phyloP scores from a whole-genome alignment of 2,113 vertebrate genomes.

The Platanista minor region DNA sequence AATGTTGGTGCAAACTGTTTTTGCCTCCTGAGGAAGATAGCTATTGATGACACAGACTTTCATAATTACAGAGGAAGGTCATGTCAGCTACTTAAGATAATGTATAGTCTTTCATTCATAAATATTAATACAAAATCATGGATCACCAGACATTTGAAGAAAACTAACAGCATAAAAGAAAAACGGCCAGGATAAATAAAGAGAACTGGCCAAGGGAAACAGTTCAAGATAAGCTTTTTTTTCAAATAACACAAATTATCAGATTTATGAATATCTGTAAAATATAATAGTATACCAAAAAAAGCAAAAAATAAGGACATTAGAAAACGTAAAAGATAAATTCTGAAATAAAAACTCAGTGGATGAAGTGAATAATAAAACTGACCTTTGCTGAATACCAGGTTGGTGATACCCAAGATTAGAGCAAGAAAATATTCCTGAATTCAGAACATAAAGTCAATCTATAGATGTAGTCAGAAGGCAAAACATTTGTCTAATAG shows the following conservation, averaged over 20 bases:
- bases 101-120: not conserved
- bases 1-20: not conserved
- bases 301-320: not conserved
- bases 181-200: not conserved
- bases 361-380: not conserved
- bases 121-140: not conserved
- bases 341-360: constrained; percentile 15
- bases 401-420: not conserved
- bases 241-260: not conserved
- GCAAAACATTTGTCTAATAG: not conserved
- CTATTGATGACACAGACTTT: not conserved
- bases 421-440: not conserved
- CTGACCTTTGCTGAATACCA: not conserved
- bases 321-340: not conserved
- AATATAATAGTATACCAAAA: not conserved
- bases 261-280: not conserved
- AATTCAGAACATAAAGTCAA: not conserved
- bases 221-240: not conserved
- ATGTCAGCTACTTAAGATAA: not conserved
- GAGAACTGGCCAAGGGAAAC: not conserved
- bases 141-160: not conserved
- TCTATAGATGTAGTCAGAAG: not conserved
- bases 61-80: not conserved
- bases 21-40: not conserved
- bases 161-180: not conserved